Base-by-base conservation (phyloP, 2,888 invertebrate species). In the Phyto melanocephala region DNA sequence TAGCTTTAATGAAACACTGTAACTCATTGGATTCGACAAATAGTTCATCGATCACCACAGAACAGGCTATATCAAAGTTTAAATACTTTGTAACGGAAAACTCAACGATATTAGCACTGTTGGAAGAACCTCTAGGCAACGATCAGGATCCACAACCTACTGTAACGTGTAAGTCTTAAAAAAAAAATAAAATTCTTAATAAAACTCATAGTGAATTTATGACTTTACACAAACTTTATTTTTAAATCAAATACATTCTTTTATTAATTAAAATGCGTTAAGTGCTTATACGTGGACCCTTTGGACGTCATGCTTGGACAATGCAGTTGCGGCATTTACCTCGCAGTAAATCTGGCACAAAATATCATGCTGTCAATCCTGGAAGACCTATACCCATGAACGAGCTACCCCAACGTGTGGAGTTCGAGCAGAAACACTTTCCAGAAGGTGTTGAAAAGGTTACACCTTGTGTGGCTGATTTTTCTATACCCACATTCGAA, bases 271-370 rank as follows among this genome's bases (percentile, higher is more conserved):
- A 6, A 60, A 52, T 37, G 15, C 7, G 63, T 81, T 45, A 94
- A 89, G 95, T 97, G 68, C 92, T 99, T 70, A 95, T 98, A 83
- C 94, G 99, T 1, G 97, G 97, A 75, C 97, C 98, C 0, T 98
- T 98, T 92, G 98, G 98, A 0, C 94, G 98, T 5, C 96, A 97
- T 92, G 97, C 97, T 20, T 99, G 99, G 99, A 96, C 96, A 8
- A 94, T 97, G 93, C 95, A 96, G 88, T 92, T 96, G 71, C 93
- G 98, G 45, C 98, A 98, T 89, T 92, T 97, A 79, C 97, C 98
- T 0, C 93, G 98, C 45, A 94, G 95, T 88, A 95, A 96, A 87
- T 94, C 94, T 2, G 95, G 95, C 10, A 93, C 93, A 0, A 94
- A 94, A 87, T 90, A 91, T 75, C 90, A 91, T 81, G 90, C 91